A percentile compares a stretch with the other conserved stretches of the same genome.
These are phyloP conservation scores for Ciconia nigra DNA, from an alignment of 2,797 vertebrate genomes.

Conservation along the genomic window DNA sequence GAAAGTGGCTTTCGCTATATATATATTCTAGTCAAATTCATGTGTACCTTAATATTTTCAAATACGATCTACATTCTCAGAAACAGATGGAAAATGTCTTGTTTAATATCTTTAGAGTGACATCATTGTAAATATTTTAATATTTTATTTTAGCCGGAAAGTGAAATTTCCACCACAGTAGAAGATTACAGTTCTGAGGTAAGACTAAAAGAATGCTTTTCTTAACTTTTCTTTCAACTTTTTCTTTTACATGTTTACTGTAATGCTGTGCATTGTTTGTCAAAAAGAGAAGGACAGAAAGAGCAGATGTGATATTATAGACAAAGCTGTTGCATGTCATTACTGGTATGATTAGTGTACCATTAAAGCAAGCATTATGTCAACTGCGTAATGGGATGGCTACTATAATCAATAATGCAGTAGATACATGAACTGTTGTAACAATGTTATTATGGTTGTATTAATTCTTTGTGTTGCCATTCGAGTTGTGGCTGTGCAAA, in stretches of 20 bases:
- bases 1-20: neutral
- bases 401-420: neutral
- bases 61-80: neutral
- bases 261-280: neutral
- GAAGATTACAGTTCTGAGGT: conserved; percentile 98
- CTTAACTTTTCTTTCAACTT: neutral
- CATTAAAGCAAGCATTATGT: neutral
- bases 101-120: neutral
- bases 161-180: conserved; percentile 90
- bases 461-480: neutral
- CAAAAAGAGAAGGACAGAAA: neutral
- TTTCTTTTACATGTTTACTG: neutral
- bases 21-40: neutral
- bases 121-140: conserved; percentile 42
- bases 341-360: neutral
- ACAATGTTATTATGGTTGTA: neutral
- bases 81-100: conserved; percentile 3
- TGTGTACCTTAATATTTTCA: neutral
- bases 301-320: neutral
- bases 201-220: conserved; percentile 48
- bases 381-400: neutral
- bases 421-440: neutral
- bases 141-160: conserved; percentile 86
- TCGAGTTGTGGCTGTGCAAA: neutral
- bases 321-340: neutral